Evolutionary conservation across 2,888 invertebrate genomes (phyloP).

Genomic region (Patella ulyssiponensis): DNA sequence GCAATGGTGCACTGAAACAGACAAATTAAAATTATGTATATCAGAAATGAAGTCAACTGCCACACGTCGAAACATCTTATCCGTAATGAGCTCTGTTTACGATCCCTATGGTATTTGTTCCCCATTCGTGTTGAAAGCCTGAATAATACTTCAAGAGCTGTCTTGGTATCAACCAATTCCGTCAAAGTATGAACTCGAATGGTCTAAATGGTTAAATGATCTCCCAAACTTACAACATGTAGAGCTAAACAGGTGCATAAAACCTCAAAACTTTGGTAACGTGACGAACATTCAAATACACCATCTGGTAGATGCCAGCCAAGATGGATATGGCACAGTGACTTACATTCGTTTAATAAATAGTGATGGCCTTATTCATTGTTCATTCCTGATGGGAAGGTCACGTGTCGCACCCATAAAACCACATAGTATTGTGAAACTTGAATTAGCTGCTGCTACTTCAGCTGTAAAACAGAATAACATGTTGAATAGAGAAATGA

Average conservation of each 20-base stretch:
- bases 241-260: background rate
- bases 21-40: conserved; percentile 10
- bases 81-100: conserved; percentile 12
- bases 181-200: background rate
- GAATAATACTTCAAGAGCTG: background rate
- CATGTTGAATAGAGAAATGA: background rate
- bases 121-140: background rate
- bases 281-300: background rate
- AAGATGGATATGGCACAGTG: background rate
- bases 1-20: conserved; percentile 17
- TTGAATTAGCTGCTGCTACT: background rate
- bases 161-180: background rate
- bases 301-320: background rate
- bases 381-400: background rate
- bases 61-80: conserved; percentile 13
- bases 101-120: background rate
- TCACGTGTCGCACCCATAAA: background rate
- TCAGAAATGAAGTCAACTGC: background rate
- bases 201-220: background rate
- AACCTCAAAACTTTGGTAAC: background rate
- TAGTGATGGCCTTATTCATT: background rate
- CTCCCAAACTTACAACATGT: background rate
- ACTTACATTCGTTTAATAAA: background rate
- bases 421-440: background rate
- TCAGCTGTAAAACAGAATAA: conserved; percentile 2